phyloP scores from a whole-genome alignment of 2,113 vertebrate genomes.

The Thomomys bottae region DNA sequence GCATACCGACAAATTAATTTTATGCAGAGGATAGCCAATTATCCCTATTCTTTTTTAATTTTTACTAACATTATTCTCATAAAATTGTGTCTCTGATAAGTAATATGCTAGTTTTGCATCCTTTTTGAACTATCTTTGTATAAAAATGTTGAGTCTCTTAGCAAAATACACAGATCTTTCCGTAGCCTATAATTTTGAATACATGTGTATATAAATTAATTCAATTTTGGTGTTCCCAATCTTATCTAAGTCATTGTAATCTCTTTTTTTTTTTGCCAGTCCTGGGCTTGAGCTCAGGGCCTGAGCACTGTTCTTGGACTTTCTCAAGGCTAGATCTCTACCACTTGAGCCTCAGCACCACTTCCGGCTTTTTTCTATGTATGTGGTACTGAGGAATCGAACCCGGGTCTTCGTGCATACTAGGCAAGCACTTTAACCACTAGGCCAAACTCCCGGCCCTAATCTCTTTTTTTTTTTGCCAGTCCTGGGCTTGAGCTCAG shows the following conservation, averaged over 20 bases:
- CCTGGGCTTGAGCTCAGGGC: no score
- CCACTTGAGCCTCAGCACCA: no score
- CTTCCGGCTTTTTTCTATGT: no score
- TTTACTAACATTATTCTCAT: conserved; percentile 22
- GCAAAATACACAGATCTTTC: neutral
- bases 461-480: no score
- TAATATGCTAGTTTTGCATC: neutral
- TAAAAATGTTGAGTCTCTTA: neutral
- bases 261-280: no score
- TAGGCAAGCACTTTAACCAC: no score
- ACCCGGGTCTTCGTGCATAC: no score
- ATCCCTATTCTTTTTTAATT: neutral
- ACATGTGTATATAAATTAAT: neutral
- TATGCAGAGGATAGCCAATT: conserved; percentile 4
- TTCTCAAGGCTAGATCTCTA: no score
- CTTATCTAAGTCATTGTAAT: neutral
- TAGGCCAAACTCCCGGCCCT: no score
- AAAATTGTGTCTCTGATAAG: neutral
- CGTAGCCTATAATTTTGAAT: neutral
- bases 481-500: no score
- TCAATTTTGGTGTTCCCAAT: neutral
- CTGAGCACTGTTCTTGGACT: no score
- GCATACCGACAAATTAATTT: conserved; percentile 11
- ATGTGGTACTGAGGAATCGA: no score
- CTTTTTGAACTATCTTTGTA: neutral